These are phyloP conservation scores for Champsocephalus esox DNA, from an alignment of 2,797 vertebrate genomes.

Conservation along the genomic window DNA sequence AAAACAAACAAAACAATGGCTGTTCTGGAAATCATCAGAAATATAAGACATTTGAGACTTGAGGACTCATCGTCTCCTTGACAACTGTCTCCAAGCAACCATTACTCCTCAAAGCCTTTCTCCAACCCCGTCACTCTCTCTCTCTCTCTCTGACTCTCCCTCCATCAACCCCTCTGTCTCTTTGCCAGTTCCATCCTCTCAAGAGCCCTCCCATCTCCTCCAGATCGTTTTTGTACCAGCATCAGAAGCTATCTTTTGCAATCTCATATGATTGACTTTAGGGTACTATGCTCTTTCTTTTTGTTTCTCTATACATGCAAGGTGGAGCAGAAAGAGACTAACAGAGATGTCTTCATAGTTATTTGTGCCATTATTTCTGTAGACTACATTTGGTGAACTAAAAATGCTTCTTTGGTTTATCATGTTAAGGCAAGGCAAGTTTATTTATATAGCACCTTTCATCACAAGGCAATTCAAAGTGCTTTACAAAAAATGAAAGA, in stretches of 20 bases:
- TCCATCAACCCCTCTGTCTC: conserved; percentile 65
- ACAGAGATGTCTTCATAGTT: conserved; percentile 1
- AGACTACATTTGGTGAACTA: not conserved
- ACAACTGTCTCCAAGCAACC: conserved; percentile 89
- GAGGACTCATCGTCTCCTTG: conserved; percentile 83
- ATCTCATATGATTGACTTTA: conserved; percentile 27
- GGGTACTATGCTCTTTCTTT: conserved; percentile 6
- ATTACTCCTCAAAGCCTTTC: conserved; percentile 82
- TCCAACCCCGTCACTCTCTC: conserved; percentile 64
- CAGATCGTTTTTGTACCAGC: conserved; percentile 56
- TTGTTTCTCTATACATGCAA: conserved; percentile 18
- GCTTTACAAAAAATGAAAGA: no score
- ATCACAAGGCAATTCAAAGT: no score
- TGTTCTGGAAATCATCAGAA: conserved; percentile 69
- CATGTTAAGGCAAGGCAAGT: not conserved
- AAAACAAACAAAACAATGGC: conserved; percentile 21
- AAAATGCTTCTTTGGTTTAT: not conserved
- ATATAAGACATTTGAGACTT: conserved; percentile 80
- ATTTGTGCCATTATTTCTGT: not conserved
- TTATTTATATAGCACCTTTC: no score
- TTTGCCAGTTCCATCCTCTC: conserved; percentile 59
- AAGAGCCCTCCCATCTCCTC: conserved; percentile 67
- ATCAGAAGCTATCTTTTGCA: conserved; percentile 24
- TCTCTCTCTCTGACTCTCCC: conserved; percentile 42
- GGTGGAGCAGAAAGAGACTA: conserved; percentile 20